A percentile compares a stretch with the other conserved stretches of the same genome.
Evolutionary conservation across 2,888 invertebrate species (phyloP).

Genomic region (Abrostola tripartita): DNA sequence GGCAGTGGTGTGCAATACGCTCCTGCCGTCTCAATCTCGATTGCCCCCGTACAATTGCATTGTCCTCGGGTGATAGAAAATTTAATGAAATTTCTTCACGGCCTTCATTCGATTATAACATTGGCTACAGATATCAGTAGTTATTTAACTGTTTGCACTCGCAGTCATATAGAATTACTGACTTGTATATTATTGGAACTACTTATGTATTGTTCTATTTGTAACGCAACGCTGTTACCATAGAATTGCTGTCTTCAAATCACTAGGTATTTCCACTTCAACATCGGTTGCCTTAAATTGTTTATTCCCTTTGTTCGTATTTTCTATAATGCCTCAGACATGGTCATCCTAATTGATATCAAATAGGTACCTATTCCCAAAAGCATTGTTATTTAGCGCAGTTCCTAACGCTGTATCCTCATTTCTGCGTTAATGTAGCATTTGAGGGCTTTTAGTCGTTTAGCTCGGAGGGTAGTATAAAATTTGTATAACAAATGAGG

Average conservation of each 20-base stretch:
- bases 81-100: conserved; percentile 84
- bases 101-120: conserved; percentile 71
- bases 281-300: too few species aligned
- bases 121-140: conserved; percentile 67
- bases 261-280: too few species aligned
- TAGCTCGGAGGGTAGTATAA: conserved; percentile 87
- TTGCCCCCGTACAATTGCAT: conserved; percentile 81
- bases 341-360: too few species aligned
- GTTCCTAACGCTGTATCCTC: conserved; percentile 24
- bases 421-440: conserved; percentile 34
- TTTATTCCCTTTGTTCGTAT: too few species aligned
- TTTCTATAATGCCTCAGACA: too few species aligned
- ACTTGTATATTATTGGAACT: neutral
- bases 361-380: too few species aligned
- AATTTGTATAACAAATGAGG: conserved; percentile 89
- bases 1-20: conserved; percentile 72
- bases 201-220: too few species aligned
- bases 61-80: conserved; percentile 82
- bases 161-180: conserved; percentile 31
- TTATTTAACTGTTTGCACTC: conserved; percentile 70
- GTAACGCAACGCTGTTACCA: too few species aligned
- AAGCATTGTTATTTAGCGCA: conserved; percentile 3
- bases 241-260: too few species aligned
- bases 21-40: conserved; percentile 83
- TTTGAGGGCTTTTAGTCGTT: conserved; percentile 67